A percentile compares a stretch with the other conserved stretches of the same genome.
These are phyloP conservation scores for Cyphomyrus plagiostoma DNA, from an alignment of 2,113 vertebrate species.

Conservation along the genomic window DNA sequence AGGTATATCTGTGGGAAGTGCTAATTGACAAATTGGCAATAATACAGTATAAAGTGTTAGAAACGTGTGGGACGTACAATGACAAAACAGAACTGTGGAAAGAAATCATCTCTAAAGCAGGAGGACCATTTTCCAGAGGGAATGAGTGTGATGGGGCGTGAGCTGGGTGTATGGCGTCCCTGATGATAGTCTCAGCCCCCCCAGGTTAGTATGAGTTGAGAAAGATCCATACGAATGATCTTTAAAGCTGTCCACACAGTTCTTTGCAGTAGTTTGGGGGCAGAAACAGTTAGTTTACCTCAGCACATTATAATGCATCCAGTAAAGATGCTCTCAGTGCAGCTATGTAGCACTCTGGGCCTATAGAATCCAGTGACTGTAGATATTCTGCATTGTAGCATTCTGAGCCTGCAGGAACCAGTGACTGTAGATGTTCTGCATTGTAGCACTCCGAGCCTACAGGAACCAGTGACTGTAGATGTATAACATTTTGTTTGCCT, in stretches of 20 bases:
- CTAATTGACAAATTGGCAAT: not conserved
- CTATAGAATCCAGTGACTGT: not conserved
- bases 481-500: too few relatives aligned
- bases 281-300: not conserved
- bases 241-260: not conserved
- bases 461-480: not conserved
- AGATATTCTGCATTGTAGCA: not conserved
- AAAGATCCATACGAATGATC: not conserved
- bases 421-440: not conserved
- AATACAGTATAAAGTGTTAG: not conserved
- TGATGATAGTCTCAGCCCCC: not conserved
- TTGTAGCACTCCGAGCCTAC: not conserved
- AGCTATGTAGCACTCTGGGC: not conserved
- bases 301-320: not conserved
- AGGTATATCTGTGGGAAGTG: not conserved
- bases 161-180: not conserved
- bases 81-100: not conserved
- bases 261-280: not conserved
- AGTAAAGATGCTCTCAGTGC: not conserved
- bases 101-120: not conserved
- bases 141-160: not conserved
- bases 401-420: not conserved
- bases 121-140: not conserved
- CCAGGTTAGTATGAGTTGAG: not conserved
- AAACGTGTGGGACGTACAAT: not conserved